A percentile compares a stretch with the other conserved stretches of the same genome.
These are phyloP conservation scores for Trichogramma dendrolimi DNA, from an alignment of 2,888 invertebrate species.

Conservation along the genomic window DNA sequence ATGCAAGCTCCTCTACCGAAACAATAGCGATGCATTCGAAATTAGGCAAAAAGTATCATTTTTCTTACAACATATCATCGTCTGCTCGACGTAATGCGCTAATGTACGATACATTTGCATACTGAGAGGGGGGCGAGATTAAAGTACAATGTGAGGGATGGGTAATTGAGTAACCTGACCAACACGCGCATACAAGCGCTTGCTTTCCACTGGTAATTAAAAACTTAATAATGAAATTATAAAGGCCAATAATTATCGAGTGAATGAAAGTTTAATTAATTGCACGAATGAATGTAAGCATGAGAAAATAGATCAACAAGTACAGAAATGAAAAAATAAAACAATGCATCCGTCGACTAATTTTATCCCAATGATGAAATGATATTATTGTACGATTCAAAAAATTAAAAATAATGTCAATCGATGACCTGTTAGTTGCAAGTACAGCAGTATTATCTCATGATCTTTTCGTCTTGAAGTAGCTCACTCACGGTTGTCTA, in stretches of 20 bases:
- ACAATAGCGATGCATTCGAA: neutral
- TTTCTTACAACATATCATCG: slow-evolving; percentile 7
- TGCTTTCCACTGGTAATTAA: no score
- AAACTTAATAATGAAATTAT: no score
- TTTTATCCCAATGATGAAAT: no score
- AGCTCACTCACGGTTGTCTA: slow-evolving; percentile 17
- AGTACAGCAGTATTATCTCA: slow-evolving; percentile 25
- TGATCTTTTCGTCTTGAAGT: slow-evolving; percentile 45
- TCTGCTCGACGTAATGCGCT: neutral
- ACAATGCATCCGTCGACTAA: no score
- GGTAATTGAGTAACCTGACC: neutral
- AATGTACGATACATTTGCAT: neutral
- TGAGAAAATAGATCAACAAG: no score
- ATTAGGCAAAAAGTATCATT: slow-evolving; percentile 13
- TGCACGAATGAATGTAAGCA: no score
- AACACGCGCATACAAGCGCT: no score
- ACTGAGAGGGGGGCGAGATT: neutral
- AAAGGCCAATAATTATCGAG: no score
- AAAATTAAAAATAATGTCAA: slow-evolving; percentile 14
- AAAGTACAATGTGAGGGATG: slow-evolving; percentile 1
- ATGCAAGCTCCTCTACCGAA: neutral
- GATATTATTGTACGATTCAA: neutral
- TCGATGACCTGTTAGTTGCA: slow-evolving; percentile 1
- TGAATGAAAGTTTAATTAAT: no score
- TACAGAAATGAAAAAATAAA: no score